A percentile compares a stretch with the other conserved stretches of the same genome.
Conservation (phyloP, 2,888 invertebrate species). For the Nudaria mundana region DNA sequence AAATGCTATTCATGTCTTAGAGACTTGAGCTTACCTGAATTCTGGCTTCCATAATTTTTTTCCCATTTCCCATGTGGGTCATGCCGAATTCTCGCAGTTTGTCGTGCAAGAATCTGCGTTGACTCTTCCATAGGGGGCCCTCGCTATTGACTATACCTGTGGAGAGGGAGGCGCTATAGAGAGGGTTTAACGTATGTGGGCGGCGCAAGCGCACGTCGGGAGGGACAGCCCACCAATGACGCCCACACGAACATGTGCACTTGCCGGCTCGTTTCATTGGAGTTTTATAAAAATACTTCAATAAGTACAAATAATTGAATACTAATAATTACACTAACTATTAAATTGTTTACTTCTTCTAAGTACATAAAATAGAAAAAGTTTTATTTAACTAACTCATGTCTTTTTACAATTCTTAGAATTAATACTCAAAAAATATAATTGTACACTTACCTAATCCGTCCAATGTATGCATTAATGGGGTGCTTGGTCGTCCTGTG, state of each 20-base stretch:
- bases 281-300: constrained; percentile 1
- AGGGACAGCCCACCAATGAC: constrained; percentile 43
- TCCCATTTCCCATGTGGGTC: constrained; percentile 91
- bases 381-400: too few species aligned
- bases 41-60: constrained; percentile 90
- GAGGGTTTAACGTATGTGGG: constrained; percentile 51
- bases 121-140: constrained; percentile 94
- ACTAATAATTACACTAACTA: too few species aligned
- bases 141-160: constrained; percentile 94
- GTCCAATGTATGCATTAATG: constrained; percentile 91
- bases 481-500: constrained; percentile 92
- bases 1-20: background rate
- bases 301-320: too few species aligned
- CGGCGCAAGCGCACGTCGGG: constrained; percentile 51
- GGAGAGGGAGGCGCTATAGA: constrained; percentile 55
- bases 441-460: constrained; percentile 96
- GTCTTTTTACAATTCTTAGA: too few species aligned
- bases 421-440: too few species aligned
- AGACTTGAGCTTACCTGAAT: constrained; percentile 93
- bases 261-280: constrained; percentile 16
- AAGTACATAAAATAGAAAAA: too few species aligned
- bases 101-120: constrained; percentile 92
- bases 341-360: too few species aligned
- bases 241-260: constrained; percentile 54
- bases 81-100: constrained; percentile 93